A percentile compares a stretch with the other conserved stretches of the same genome.
Evolutionary conservation across 2,797 vertebrate species (phyloP).

Genomic region (Rhinatrema bivittatum): DNA sequence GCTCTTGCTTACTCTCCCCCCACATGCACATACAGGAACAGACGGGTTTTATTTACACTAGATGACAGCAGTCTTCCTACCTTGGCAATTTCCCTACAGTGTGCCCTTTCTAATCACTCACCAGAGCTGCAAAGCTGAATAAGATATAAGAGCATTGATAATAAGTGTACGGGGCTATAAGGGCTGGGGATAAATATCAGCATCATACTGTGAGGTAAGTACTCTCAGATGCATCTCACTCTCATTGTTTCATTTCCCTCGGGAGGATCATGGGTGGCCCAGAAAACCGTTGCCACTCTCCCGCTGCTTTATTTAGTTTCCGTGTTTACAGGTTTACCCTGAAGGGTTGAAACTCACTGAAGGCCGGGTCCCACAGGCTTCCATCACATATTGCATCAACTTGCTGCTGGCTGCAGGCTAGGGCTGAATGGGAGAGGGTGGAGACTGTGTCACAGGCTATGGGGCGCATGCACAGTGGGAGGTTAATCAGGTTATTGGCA

Average conservation of each 20-base stretch:
- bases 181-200: constrained; percentile 5
- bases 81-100: too few species aligned
- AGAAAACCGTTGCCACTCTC: neutral
- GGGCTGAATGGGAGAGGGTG: neutral
- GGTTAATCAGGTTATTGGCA: too few species aligned
- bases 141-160: too few species aligned
- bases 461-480: too few species aligned
- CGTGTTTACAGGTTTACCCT: constrained; percentile 76
- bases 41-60: too few species aligned
- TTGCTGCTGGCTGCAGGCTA: constrained; percentile 37
- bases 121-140: too few species aligned
- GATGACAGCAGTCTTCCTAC: too few species aligned
- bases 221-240: constrained; percentile 25
- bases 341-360: constrained; percentile 73
- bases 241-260: constrained; percentile 8
- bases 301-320: neutral
- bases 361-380: constrained; percentile 74
- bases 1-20: too few species aligned
- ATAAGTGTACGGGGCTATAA: neutral
- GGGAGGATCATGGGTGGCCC: neutral
- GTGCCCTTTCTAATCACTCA: too few species aligned
- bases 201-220: constrained; percentile 17
- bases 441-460: too few species aligned
- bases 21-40: too few species aligned
- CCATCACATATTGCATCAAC: constrained; percentile 72